Base-by-base conservation (phyloP, 30 jellyfish, hydroid and myxozoan species). In the Chironex yamaguchii region DNA sequence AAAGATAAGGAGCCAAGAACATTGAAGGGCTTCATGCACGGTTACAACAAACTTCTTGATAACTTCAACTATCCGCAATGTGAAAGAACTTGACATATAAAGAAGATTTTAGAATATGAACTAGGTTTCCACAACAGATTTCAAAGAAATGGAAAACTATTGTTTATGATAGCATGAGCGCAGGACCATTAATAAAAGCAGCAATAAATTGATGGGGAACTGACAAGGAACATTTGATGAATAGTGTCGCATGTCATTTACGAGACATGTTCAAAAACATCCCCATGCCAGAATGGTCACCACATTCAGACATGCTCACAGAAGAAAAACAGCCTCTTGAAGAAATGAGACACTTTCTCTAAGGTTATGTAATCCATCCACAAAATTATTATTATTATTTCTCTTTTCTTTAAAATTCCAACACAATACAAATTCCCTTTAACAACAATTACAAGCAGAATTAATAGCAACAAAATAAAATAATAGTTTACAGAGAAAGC, bases 201-300 rank as follows among this genome's bases (percentile, higher is more conserved):
- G 85, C 85, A 29, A 71, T 71, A 71, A 33, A 71, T 36, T 36
- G 67, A 29, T 67, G 81, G 81, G 81, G 67, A 30, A 29, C 33
- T 67, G 81, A 67, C 28, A 23, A 67, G 27, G 81, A 67, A 29
- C 3, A 29, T 9, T 34, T 67, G 81, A 17, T 67, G 26, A 67
- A 67, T 29, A 67, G 1, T 17, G 67, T 67, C 1, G 67, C 81
- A 27, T 17, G 67, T n/a, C 1, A n/a, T 1, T 27, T 30, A 4
- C 20, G 28, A 67, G 71, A 23, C 26, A 67, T 13, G 73, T 17
- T 34, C 28, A n/a, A 23, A 29, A 67, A 17, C 67, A 29, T 20
- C 71, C 1, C 67, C 22, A 23, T 23, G 73, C 71, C 9, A n/a
- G 71, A n/a, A 17, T 58, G 73, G 73, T 36, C 73, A 0, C 73